Percentiles rank a stretch among this genome's conserved stretches.
phyloP scores from a whole-genome alignment of 2,888 invertebrate species.

The Aporophyla nigra region DNA sequence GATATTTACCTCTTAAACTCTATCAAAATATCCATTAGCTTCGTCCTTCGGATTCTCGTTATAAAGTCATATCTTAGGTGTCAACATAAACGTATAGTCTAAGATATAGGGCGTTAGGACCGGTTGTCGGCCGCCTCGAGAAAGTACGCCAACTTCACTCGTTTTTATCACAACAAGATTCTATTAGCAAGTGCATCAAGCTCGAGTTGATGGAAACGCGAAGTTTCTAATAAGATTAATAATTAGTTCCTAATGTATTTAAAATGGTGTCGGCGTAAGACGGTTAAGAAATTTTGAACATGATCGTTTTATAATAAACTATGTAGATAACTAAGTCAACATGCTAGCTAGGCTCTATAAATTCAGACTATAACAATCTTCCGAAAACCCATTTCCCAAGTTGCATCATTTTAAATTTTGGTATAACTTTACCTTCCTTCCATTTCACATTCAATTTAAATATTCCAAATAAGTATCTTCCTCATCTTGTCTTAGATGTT shows the following conservation, averaged over 20 bases:
- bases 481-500: neutral
- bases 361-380: neutral
- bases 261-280: slow-evolving; percentile 10
- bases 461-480: neutral
- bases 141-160: slow-evolving; percentile 53
- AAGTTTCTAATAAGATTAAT: slow-evolving; percentile 48
- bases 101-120: slow-evolving; percentile 56
- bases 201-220: neutral
- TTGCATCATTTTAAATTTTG: neutral
- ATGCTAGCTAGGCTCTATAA: neutral
- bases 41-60: slow-evolving; percentile 31
- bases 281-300: neutral
- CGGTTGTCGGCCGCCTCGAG: slow-evolving; percentile 49
- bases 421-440: neutral
- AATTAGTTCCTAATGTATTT: slow-evolving; percentile 18
- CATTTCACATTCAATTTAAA: neutral
- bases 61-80: slow-evolving; percentile 35
- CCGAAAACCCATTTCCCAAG: neutral
- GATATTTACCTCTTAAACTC: neutral
- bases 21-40: neutral
- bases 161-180: slow-evolving; percentile 46
- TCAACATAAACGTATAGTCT: slow-evolving; percentile 11
- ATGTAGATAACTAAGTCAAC: neutral
- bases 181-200: slow-evolving; percentile 31
- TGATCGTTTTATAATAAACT: neutral